Percentiles rank a stretch among this genome's conserved stretches.
These are phyloP conservation scores for Cephus sareptanus DNA, from an alignment of 2,888 invertebrate genomes.

Conservation along the genomic window DNA sequence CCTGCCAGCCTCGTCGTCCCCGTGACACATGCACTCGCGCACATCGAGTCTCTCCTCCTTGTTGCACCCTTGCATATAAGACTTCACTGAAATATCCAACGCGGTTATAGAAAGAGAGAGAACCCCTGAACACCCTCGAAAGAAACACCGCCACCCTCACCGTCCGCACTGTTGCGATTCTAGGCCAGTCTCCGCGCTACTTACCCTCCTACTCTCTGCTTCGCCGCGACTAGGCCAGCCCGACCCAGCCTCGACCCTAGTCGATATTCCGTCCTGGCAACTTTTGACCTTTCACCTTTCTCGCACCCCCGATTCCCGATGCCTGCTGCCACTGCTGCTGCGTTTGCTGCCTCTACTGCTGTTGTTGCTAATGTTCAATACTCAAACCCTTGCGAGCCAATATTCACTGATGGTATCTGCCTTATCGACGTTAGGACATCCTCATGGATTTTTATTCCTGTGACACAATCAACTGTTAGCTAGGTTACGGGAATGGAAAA, in stretches of 20 bases:
- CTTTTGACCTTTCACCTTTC: slow-evolving; percentile 58
- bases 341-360: not conserved
- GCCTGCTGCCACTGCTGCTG: not conserved
- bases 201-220: slow-evolving; percentile 4
- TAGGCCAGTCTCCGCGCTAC: slow-evolving; percentile 4
- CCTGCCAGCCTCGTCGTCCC: not conserved
- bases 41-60: slow-evolving; percentile 1
- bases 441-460: not conserved
- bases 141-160: not conserved
- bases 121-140: not conserved
- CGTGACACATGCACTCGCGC: slow-evolving; percentile 1
- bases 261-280: slow-evolving; percentile 52
- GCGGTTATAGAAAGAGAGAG: not conserved
- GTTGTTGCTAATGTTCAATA: not conserved
- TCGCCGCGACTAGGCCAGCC: not conserved
- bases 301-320: slow-evolving; percentile 4
- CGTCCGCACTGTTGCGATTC: not conserved
- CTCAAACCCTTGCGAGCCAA: not conserved
- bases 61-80: slow-evolving; percentile 3
- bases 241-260: slow-evolving; percentile 27
- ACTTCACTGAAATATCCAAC: slow-evolving; percentile 1
- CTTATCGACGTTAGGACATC: slow-evolving; percentile 9
- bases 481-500: not conserved
- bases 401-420: not conserved
- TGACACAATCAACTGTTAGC: not conserved